Conservation (phyloP, 2,888 invertebrate species). For the Agelastica alni region DNA sequence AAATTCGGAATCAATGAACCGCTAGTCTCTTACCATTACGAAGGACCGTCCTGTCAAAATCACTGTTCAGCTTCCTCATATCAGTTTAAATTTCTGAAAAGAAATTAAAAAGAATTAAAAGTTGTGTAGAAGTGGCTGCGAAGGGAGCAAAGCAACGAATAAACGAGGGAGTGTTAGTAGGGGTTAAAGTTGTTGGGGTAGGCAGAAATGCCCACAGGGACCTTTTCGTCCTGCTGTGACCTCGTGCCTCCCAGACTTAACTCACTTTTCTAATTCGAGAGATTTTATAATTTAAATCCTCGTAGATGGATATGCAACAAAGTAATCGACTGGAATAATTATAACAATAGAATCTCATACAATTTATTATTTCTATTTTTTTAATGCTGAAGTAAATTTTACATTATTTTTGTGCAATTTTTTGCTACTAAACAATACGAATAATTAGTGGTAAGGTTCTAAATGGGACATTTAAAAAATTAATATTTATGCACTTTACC, state of each 20-base stretch:
- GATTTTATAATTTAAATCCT: slow-evolving; percentile 1
- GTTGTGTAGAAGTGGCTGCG: not conserved
- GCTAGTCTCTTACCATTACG: too few species aligned
- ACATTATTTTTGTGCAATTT: too few species aligned
- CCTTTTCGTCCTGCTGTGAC: slow-evolving; percentile 12
- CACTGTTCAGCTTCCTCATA: not conserved
- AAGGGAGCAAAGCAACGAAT: slow-evolving; percentile 7
- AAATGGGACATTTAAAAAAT: too few species aligned
- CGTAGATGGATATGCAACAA: not conserved
- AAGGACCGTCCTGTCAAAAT: too few species aligned
- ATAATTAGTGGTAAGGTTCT: too few species aligned
- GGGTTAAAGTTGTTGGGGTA: slow-evolving; percentile 20
- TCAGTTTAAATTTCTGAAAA: slow-evolving; percentile 12
- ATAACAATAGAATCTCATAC: too few species aligned
- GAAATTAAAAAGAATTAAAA: slow-evolving; percentile 18
- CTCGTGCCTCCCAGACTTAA: slow-evolving; percentile 10
- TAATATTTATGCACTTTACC: too few species aligned
- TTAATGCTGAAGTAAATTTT: too few species aligned
- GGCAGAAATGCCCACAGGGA: slow-evolving; percentile 12
- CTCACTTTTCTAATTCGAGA: slow-evolving; percentile 10
- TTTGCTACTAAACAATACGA: too few species aligned
- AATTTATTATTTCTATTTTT: too few species aligned
- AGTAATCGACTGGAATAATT: too few species aligned
- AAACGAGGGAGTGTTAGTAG: slow-evolving; percentile 8
- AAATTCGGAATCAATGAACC: too few species aligned